Base-by-base conservation (phyloP, 2,888 invertebrate genomes). In the Pyrocoelia pectoralis region DNA sequence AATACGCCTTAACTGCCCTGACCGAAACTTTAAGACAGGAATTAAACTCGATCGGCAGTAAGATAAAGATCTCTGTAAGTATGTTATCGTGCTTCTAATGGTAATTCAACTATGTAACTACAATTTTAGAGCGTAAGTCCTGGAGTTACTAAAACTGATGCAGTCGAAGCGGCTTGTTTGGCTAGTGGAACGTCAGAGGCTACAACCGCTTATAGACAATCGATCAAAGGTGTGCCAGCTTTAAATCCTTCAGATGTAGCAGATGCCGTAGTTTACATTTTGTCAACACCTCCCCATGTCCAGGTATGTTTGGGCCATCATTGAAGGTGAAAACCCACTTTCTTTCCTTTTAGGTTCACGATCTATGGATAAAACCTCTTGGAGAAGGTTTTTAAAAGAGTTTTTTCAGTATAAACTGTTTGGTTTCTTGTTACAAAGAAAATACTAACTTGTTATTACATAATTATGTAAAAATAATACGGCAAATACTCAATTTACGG, bases 31-130 rank as follows among this genome's bases (percentile, higher is more conserved):
- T 48, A n/a, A 17, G 48, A 18, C 17, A 48, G 18, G 48, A 48
- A 18, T n/a, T 48, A 15, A 17, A n/a, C 18, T 2, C 18, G 2
- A 48, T 76, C 71, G 67, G 81, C 81, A 60, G 81, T 78, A 1
- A 81, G 65, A 68, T 82, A 15, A 84, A 19, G 18, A 18, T 18
- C 13, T 17, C 48, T 14, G 48, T 48, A 48, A 13, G 17, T 43
- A 43, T 13, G 13, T 43, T 10, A 6, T n/a, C n/a, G n/a, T n/a
- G n/a, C n/a, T n/a, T n/a, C n/a, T n/a, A n/a, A n/a, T n/a, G n/a
- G n/a, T n/a, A n/a, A n/a, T n/a, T n/a, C n/a, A n/a, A n/a, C n/a
- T n/a, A n/a, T n/a, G n/a, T n/a, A n/a, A n/a, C n/a, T n/a, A n/a
- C n/a, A n/a, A n/a, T 17, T 46, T 17, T 18, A 46, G 46, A 3